Evolutionary conservation across 2,113 vertebrate species (phyloP).

Genomic region (Lucifuga dentata): DNA sequence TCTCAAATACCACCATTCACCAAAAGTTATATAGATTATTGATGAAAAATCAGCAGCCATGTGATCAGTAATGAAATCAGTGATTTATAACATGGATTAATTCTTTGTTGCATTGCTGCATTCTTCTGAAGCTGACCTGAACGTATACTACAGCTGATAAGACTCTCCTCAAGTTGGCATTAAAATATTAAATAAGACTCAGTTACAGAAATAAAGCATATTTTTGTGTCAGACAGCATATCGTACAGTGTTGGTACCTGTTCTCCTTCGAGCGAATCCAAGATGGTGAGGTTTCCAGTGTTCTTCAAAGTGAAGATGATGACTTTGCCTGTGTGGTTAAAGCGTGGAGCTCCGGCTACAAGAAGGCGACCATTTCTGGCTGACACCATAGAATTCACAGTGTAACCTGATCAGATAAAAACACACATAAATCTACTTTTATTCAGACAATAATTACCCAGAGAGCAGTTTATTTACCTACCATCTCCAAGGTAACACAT

Average conservation of each 20-base stretch:
- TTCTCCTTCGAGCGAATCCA: constrained; percentile 92
- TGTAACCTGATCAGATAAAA: constrained; percentile 86
- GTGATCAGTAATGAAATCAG: background rate
- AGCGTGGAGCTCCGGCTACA: constrained; percentile 93
- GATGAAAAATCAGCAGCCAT: background rate
- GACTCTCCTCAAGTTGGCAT: background rate
- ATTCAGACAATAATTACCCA: background rate
- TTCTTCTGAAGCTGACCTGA: constrained; percentile 1
- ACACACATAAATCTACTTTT: constrained; percentile 1
- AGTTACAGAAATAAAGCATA: too few relatives aligned
- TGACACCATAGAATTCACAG: constrained; percentile 92
- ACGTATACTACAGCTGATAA: background rate
- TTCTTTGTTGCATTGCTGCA: background rate
- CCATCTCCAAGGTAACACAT: too few relatives aligned
- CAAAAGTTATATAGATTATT: too few relatives aligned
- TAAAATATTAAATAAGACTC: too few relatives aligned
- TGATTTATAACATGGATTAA: constrained; percentile 5
- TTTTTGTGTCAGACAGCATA: too few relatives aligned
- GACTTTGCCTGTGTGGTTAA: constrained; percentile 98
- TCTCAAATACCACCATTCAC: too few relatives aligned
- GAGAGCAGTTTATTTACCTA: too few relatives aligned
- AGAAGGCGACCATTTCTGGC: constrained; percentile 85
- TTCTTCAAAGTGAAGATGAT: constrained; percentile 94
- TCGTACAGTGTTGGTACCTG: constrained; percentile 83
- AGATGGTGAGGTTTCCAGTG: constrained; percentile 90